Evolutionary conservation across 2,888 invertebrate genomes (phyloP), one percentile per base, ranked within the genome.

Genomic region (Colletes collaris): DNA sequence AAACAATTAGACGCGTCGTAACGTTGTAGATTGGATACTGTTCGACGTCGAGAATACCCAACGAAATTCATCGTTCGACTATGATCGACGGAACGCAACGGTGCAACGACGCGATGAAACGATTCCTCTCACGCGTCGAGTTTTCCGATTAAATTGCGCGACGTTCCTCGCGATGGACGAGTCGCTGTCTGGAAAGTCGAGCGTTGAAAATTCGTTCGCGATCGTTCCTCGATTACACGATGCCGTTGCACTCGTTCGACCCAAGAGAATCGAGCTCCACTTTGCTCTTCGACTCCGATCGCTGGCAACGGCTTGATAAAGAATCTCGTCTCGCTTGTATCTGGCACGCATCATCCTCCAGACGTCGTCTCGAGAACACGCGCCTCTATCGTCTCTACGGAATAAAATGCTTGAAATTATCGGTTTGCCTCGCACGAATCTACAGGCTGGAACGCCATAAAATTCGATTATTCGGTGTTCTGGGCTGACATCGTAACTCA

Each of bases 111-210:
- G 27, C 27, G 27, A 27, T 27, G 27, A 19, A 59, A 19, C 60
- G 68, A 81, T 79, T 81, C 79, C 49, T 65, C 72, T 81, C 81
- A 70, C 80, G 76, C 70, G 68, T 67, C 70, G 70, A 49, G 63
- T 59, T 52, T 72, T 76, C 65, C 70, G 76, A 79, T 82, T 82
- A 80, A 80, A 82, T 76, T 73, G 63, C 59, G 50, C 65, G 59
- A 62, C 66, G 79, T 55, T 49, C 44, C 56, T 70, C 66, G 19
- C 75, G 64, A 53, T 46, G 16, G 37, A n/a, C 46, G 55, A 19
- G 13, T 1, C n/a, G 4, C 27, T 60, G 62, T 49, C 60, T 37
- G 52, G 52, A 52, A 71, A 27, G 37, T 58, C 19, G 44, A 40
- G 44, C 50, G 16, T 35, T 49, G 62, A 62, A 70, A 79, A 79